Percentiles rank a stretch among this genome's conserved stretches.
These are phyloP conservation scores for Ptychadena robeensis DNA, from an alignment of 2,797 vertebrate species.

Conservation along the genomic window DNA sequence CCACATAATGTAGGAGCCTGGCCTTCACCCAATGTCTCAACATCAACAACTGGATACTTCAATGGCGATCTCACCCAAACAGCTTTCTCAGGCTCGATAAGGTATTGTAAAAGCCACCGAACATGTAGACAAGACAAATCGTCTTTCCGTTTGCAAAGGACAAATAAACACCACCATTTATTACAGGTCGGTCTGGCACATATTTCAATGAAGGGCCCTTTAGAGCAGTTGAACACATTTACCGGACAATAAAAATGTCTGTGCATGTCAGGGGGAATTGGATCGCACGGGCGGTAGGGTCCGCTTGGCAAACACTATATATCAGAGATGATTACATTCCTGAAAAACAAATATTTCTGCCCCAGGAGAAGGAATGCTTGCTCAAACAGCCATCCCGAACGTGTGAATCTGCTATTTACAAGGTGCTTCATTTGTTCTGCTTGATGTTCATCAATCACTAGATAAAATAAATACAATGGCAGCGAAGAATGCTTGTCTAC, in stretches of 20 bases:
- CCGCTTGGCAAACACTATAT: slow-evolving; percentile 58
- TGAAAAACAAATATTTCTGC: slow-evolving; percentile 54
- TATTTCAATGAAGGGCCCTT: slow-evolving; percentile 16
- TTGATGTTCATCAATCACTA: slow-evolving; percentile 49
- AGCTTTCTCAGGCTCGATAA: neutral
- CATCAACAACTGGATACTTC: neutral
- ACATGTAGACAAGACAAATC: slow-evolving; percentile 2
- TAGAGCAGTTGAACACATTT: slow-evolving; percentile 20
- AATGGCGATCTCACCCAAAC: neutral
- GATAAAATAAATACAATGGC: slow-evolving; percentile 51
- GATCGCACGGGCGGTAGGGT: slow-evolving; percentile 17
- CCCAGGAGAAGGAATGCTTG: slow-evolving; percentile 54
- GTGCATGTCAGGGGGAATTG: slow-evolving; percentile 32
- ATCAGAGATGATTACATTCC: slow-evolving; percentile 59
- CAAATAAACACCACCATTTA: slow-evolving; percentile 24
- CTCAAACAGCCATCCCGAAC: slow-evolving; percentile 47
- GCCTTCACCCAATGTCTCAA: neutral
- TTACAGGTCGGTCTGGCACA: neutral
- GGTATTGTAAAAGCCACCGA: slow-evolving; percentile 7
- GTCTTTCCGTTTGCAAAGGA: slow-evolving; percentile 5
- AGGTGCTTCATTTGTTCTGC: slow-evolving; percentile 55
- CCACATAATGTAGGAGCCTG: neutral
- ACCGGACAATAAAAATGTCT: slow-evolving; percentile 49
- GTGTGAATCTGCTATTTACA: slow-evolving; percentile 49
- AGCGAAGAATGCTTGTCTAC: slow-evolving; percentile 37